phyloP scores from a whole-genome alignment of 2,797 vertebrate genomes.

The Hyperoplus immaculatus region DNA sequence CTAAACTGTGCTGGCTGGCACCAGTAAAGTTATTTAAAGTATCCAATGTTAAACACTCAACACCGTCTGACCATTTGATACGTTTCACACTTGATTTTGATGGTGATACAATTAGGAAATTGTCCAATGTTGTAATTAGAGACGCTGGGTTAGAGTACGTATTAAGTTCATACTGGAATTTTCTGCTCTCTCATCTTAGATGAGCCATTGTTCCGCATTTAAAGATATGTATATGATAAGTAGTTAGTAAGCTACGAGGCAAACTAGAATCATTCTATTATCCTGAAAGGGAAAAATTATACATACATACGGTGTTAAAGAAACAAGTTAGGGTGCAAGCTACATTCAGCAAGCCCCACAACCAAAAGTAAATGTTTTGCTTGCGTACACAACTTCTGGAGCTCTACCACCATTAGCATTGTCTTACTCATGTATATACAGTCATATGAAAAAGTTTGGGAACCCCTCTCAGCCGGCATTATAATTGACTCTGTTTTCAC shows the following conservation, averaged over 20 bases:
- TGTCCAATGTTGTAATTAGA: background rate
- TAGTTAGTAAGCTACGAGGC: background rate
- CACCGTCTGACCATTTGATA: background rate
- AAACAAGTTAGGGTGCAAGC: background rate
- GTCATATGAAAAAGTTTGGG: no score
- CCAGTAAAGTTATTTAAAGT: background rate
- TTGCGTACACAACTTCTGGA: background rate
- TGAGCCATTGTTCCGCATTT: background rate
- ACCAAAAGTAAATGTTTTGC: conserved; percentile 8
- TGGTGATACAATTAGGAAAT: background rate
- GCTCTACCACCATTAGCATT: background rate
- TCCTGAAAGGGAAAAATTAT: conserved; percentile 1
- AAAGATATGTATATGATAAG: background rate
- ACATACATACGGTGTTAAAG: background rate
- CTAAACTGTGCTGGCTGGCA: conserved; percentile 8
- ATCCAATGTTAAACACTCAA: background rate
- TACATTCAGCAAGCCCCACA: conserved; percentile 1
- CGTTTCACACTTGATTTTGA: background rate
- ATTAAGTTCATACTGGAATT: background rate
- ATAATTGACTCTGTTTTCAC: no score
- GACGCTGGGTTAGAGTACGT: background rate
- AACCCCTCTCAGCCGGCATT: no score
- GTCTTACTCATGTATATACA: background rate
- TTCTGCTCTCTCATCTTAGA: background rate
- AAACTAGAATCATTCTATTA: background rate